Conservation (phyloP, 2,113 vertebrate species). For the Gracilinanus agilis region DNA sequence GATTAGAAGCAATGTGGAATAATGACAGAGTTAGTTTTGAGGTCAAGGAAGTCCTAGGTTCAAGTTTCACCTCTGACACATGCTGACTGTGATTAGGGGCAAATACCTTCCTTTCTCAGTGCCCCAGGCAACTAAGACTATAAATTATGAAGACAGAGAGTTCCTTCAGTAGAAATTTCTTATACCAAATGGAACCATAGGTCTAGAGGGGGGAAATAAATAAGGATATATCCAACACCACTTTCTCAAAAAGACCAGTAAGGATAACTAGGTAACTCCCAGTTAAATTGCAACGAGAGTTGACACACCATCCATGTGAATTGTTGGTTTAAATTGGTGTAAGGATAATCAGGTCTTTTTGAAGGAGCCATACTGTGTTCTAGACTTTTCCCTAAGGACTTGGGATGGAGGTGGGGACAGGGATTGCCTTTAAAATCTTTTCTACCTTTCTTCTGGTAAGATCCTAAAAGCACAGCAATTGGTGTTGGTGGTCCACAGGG, state of each 20-base stretch:
- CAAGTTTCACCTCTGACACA: not conserved
- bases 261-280: not conserved
- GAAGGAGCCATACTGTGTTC: not conserved
- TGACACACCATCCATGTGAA: not conserved
- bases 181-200: not conserved
- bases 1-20: not conserved
- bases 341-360: not conserved
- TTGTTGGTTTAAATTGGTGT: not conserved
- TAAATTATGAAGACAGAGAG: not conserved
- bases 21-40: not conserved
- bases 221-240: not conserved
- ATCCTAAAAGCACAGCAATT: not conserved
- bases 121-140: not conserved
- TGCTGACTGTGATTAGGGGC: not conserved
- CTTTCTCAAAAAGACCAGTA: not conserved
- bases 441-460: not conserved
- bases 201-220: not conserved
- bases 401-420: not conserved
- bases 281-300: not conserved
- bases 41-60: not conserved
- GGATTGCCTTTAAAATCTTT: not conserved
- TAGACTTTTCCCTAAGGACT: not conserved
- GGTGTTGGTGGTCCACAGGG: not conserved
- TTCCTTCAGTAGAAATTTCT: not conserved
- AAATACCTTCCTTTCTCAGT: not conserved